Conservation (phyloP, 1,140 invertebrate species). For the Bombus sylvicola region DNA sequence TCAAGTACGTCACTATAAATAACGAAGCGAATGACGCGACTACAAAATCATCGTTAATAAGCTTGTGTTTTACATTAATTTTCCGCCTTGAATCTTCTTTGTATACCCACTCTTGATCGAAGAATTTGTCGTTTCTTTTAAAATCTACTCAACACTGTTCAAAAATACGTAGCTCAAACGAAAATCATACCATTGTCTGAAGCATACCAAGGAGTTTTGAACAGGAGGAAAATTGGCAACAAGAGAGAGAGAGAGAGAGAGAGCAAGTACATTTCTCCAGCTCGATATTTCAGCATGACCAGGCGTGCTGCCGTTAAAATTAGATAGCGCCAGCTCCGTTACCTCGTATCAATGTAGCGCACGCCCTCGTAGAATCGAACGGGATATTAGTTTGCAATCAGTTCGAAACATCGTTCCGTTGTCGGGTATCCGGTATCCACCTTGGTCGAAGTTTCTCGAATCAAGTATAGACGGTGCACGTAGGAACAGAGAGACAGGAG, state of each 20-base stretch:
- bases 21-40: no score
- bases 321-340: constrained; percentile 45
- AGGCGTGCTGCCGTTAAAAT: constrained; percentile 43
- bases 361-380: constrained; percentile 58
- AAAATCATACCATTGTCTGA: no score
- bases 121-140: not conserved
- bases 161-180: no score
- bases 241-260: no score
- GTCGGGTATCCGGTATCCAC: constrained; percentile 60
- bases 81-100: no score
- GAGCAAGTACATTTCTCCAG: not conserved
- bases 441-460: constrained; percentile 56
- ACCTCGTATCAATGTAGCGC: constrained; percentile 51
- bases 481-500: constrained; percentile 37
- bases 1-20: not conserved
- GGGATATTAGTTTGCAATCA: constrained; percentile 69
- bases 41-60: no score
- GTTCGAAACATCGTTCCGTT: constrained; percentile 62
- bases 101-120: not conserved
- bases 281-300: not conserved
- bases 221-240: not conserved
- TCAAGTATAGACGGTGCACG: not conserved
- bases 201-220: not conserved
- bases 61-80: no score
- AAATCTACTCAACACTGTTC: not conserved